Evolutionary conservation across 2,888 invertebrate species (phyloP), one percentile per base, ranked within the genome.

Genomic region (Ophraella communa): DNA sequence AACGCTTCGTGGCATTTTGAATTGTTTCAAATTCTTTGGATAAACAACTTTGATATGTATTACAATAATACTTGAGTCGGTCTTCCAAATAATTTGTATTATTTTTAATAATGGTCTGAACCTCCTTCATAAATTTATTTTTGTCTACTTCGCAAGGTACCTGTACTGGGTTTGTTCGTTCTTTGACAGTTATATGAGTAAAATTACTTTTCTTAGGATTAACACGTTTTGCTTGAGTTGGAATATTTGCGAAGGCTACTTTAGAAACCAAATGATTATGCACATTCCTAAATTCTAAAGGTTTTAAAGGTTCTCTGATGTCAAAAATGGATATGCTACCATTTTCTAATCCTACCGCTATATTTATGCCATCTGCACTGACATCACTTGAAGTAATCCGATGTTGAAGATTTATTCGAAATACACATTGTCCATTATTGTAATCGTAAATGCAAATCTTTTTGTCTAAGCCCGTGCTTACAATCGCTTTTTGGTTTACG

Each of bases 251-350:
- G 52, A 76, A 76, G 4, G 60, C 47, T 4, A 76, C 65, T 8
- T 30, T 65, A 44, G 67, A 67, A 1, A 76, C 71, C 0, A 72
- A 21, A 7, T 65, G 39, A 4, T 66, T 65, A 58, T 80, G 79
- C 0, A 73, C 61, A 58, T 71, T 73, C 7, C 66, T 62, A 17
- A 58, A 66, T 2, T 65, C 61, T 17, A 78, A 44, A 0, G 78
- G 79, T 35, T 76, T 73, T 20, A 79, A 62, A 2, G 75, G 73
- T 55, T 77, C 73, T 58, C 74, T 70, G 23, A 79, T 65, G 57
- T 81, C 78, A 67, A 78, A 81, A 1, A 80, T 58, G 58, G 74
- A 76, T 2, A 80, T 65, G 24, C 71, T 69, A 7, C 81, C 81
- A 53, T 77, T 74, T 49, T 74, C 74, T 5, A 76, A 63, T 5